phyloP scores from a whole-genome alignment of 2,113 vertebrate genomes.

The Peromyscus leucopus region DNA sequence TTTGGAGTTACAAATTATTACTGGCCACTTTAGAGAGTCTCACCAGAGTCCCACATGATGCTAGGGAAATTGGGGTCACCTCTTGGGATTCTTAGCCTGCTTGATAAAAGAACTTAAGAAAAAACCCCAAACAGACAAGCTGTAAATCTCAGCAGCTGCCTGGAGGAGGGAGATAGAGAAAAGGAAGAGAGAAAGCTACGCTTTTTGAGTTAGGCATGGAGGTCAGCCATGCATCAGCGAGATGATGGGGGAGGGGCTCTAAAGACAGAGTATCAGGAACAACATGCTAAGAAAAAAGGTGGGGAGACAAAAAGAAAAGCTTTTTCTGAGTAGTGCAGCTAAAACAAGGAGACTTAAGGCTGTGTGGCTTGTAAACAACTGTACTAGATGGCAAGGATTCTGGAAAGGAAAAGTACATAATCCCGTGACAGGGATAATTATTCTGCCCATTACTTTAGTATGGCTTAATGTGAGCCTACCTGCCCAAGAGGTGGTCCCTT shows the following conservation, averaged over 20 bases:
- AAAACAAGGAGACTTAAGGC: not conserved
- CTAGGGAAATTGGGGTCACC: not conserved
- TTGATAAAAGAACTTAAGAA: not conserved
- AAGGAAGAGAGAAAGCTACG: not conserved
- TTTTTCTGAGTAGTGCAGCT: too few species aligned
- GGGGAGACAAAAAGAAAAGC: rapidly evolving
- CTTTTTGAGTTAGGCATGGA: not conserved
- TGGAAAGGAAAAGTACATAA: not conserved
- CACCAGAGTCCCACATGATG: not conserved
- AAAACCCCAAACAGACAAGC: not conserved
- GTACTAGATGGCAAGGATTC: not conserved
- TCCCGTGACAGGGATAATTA: not conserved
- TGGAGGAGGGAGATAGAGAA: not conserved
- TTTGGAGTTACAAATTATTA: rapidly evolving
- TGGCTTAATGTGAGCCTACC: not conserved
- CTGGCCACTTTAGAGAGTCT: not conserved
- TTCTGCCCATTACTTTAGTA: not conserved
- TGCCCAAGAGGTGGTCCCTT: not conserved
- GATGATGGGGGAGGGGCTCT: not conserved
- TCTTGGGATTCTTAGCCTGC: not conserved
- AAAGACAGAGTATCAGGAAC: not conserved
- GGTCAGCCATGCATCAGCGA: not conserved
- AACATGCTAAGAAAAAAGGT: not conserved
- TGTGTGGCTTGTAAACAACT: not conserved
- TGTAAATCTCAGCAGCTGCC: not conserved